Conservation (phyloP, 2,113 vertebrate genomes). For the Bufo bufo region DNA sequence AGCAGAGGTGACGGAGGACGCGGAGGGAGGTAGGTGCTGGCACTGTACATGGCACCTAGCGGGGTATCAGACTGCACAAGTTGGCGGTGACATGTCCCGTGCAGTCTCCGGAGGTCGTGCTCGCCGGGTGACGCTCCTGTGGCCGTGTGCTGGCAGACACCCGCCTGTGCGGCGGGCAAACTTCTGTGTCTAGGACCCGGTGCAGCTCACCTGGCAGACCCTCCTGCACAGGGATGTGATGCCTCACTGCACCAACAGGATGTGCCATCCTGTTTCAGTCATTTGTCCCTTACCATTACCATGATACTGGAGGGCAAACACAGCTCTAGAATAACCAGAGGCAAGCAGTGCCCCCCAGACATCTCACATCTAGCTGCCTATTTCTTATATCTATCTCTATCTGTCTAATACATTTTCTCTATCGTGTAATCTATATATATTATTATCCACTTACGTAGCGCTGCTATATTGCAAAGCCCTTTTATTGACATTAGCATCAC, state of each 20-base stretch:
- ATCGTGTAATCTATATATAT: too few species aligned
- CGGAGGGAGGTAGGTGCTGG: conserved; percentile 5
- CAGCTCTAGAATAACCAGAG: too few species aligned
- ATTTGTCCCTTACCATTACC: background rate
- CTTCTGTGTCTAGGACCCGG: too few species aligned
- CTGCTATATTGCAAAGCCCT: too few species aligned
- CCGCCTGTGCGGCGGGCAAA: too few species aligned
- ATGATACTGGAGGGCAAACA: background rate
- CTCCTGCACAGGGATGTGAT: background rate
- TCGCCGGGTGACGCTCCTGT: background rate
- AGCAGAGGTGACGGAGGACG: background rate
- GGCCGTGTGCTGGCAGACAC: too few species aligned
- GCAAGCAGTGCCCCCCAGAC: too few species aligned
- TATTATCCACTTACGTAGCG: too few species aligned
- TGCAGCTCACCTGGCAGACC: conserved; percentile 28
- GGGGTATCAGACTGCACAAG: background rate
- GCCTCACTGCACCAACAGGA: conserved; percentile 46
- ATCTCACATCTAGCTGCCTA: too few species aligned
- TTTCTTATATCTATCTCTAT: too few species aligned
- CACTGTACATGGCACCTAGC: background rate
- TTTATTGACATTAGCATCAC: too few species aligned
- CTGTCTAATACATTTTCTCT: too few species aligned
- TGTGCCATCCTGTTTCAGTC: conserved; percentile 50
- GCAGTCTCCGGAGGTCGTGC: background rate
- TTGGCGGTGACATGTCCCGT: background rate